Percentiles rank a stretch among this genome's conserved stretches.
Evolutionary conservation across 2,113 vertebrate species (phyloP).

Genomic region (Nycticorax nycticorax): DNA sequence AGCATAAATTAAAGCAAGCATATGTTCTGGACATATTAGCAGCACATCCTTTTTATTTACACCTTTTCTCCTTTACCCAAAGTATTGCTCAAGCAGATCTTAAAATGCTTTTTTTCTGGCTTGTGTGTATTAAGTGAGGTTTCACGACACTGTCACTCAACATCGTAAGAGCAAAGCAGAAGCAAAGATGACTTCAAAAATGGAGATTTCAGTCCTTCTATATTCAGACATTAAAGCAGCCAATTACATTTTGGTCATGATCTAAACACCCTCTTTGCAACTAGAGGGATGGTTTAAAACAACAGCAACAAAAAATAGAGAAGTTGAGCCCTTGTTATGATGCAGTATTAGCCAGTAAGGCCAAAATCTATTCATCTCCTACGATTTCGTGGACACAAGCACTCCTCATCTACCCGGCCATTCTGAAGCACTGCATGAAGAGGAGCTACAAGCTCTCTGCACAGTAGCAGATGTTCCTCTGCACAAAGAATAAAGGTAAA

Average conservation of each 20-base stretch:
- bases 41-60: neutral
- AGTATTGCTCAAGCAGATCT: neutral
- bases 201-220: neutral
- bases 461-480: neutral
- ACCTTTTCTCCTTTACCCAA: neutral
- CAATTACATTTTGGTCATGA: neutral
- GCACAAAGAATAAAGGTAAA: neutral
- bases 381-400: rapidly evolving
- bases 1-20: neutral
- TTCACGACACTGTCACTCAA: neutral
- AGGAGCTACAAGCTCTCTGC: neutral
- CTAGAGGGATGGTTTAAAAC: neutral
- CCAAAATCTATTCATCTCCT: neutral
- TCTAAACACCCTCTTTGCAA: neutral
- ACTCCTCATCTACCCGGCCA: neutral
- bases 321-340: neutral
- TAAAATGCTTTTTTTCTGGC: neutral
- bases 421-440: neutral
- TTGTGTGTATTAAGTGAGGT: neutral
- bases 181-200: neutral
- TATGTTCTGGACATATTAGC: neutral
- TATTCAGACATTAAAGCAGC: neutral
- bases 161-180: neutral
- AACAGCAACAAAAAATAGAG: neutral
- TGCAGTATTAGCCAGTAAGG: neutral